Percentiles rank a stretch among this genome's conserved stretches.
Conservation (phyloP, 2,888 invertebrate species). For the Pristionchus entomophagus region DNA sequence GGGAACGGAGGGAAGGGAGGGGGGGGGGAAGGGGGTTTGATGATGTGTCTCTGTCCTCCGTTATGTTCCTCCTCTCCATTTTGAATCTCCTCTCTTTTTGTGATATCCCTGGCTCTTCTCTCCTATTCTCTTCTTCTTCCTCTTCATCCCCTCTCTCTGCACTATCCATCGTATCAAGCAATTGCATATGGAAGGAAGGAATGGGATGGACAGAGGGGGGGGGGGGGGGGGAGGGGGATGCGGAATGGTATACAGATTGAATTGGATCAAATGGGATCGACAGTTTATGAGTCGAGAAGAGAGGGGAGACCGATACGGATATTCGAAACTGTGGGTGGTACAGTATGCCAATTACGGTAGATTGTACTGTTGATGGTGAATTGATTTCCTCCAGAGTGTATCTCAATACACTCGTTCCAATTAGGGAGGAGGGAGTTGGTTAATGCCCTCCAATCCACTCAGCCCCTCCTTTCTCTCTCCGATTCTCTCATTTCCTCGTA, state of each 20-base stretch:
- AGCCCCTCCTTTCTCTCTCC: neutral
- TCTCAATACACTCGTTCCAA: neutral
- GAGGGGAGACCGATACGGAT: neutral
- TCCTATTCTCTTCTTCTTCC: neutral
- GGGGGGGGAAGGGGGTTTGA: neutral
- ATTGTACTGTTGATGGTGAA: neutral
- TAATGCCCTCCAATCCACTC: constrained; percentile 36
- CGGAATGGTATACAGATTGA: constrained; percentile 24
- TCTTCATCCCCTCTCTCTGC: neutral
- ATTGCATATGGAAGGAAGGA: constrained; percentile 24
- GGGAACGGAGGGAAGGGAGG: neutral
- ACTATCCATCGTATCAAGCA: constrained; percentile 23
- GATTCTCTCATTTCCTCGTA: neutral
- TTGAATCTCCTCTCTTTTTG: neutral
- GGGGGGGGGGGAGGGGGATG: no score
- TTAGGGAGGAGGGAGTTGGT: constrained; percentile 11
- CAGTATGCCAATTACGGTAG: neutral
- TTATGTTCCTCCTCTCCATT: neutral
- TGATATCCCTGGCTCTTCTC: neutral
- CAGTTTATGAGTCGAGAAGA: neutral
- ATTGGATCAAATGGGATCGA: constrained; percentile 30
- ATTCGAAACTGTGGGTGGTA: neutral
- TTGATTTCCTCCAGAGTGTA: neutral
- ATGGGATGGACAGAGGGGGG: constrained; percentile 7
- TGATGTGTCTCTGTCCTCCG: constrained; percentile 3